These are phyloP conservation scores for Chironomus riparius DNA, from an alignment of 2,888 invertebrate species.

Conservation along the genomic window DNA sequence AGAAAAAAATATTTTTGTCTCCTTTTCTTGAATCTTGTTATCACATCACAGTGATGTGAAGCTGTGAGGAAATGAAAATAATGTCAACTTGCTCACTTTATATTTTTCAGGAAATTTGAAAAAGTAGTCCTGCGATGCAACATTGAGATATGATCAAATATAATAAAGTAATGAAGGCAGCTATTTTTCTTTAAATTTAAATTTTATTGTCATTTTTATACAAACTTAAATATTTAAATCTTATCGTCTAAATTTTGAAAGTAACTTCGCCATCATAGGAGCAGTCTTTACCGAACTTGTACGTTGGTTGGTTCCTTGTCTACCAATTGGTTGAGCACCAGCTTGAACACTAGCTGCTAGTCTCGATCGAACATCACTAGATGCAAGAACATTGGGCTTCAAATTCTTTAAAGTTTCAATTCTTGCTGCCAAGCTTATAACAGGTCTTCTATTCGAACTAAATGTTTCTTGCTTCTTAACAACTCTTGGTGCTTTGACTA, in stretches of 20 bases:
- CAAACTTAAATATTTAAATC: background rate
- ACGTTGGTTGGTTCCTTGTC: background rate
- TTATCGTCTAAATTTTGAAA: slow-evolving; percentile 13
- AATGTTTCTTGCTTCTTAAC: slow-evolving; percentile 66
- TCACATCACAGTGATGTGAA: too few relatives aligned
- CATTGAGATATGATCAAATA: too few relatives aligned
- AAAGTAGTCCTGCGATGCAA: too few relatives aligned
- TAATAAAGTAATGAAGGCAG: too few relatives aligned
- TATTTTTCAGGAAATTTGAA: too few relatives aligned
- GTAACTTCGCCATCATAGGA: slow-evolving; percentile 21
- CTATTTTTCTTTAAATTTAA: too few relatives aligned
- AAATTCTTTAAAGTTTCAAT: slow-evolving; percentile 47
- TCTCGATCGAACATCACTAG: slow-evolving; percentile 38
- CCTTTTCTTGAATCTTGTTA: too few relatives aligned
- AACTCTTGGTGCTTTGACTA: slow-evolving; percentile 75
- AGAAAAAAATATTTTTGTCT: too few relatives aligned
- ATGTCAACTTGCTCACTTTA: too few relatives aligned
- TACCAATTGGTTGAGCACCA: slow-evolving; percentile 34
- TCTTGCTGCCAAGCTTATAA: slow-evolving; percentile 56
- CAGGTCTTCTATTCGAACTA: slow-evolving; percentile 56
- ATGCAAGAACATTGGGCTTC: slow-evolving; percentile 39
- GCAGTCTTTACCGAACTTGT: background rate
- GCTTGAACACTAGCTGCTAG: slow-evolving; percentile 35
- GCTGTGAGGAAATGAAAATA: too few relatives aligned
- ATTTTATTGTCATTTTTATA: too few relatives aligned